These are phyloP conservation scores for Aphidoletes aphidimyza DNA, from an alignment of 2,888 invertebrate species.

Conservation along the genomic window DNA sequence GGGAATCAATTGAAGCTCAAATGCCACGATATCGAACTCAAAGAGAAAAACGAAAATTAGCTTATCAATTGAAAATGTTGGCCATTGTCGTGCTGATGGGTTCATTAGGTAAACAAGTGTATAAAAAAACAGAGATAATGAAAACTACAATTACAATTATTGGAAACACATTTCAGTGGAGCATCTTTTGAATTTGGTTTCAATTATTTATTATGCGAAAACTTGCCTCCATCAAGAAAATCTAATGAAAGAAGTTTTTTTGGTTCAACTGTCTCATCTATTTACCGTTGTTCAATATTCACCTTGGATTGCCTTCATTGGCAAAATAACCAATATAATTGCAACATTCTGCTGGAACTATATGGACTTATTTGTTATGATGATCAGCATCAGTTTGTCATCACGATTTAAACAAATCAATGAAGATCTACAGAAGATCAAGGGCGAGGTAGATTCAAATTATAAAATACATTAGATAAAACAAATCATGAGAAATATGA, in stretches of 20 bases:
- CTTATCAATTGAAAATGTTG: slow-evolving; percentile 66
- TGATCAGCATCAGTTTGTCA: slow-evolving; percentile 75
- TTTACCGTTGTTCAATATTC: slow-evolving; percentile 62
- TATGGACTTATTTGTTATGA: slow-evolving; percentile 77
- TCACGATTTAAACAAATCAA: slow-evolving; percentile 75
- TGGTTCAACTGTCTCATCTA: slow-evolving; percentile 61
- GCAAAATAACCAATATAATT: background rate
- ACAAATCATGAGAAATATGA: no score
- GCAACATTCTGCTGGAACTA: slow-evolving; percentile 77
- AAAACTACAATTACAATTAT: no score
- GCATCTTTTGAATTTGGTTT: slow-evolving; percentile 62
- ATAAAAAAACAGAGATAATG: no score
- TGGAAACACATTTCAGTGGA: slow-evolving; percentile 61
- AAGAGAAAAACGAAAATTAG: slow-evolving; percentile 62
- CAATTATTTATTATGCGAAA: slow-evolving; percentile 59
- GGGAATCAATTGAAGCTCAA: slow-evolving; percentile 68
- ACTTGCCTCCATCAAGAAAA: slow-evolving; percentile 61
- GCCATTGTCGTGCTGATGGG: slow-evolving; percentile 59
- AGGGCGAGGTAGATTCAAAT: slow-evolving; percentile 66
- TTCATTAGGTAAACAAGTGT: background rate
- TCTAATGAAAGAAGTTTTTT: slow-evolving; percentile 63
- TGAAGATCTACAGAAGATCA: slow-evolving; percentile 66
- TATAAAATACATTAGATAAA: background rate
- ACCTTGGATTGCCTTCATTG: slow-evolving; percentile 58
- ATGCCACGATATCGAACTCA: slow-evolving; percentile 63